These are phyloP conservation scores for Laothoe populi DNA, from an alignment of 2,888 invertebrate genomes.

Conservation along the genomic window DNA sequence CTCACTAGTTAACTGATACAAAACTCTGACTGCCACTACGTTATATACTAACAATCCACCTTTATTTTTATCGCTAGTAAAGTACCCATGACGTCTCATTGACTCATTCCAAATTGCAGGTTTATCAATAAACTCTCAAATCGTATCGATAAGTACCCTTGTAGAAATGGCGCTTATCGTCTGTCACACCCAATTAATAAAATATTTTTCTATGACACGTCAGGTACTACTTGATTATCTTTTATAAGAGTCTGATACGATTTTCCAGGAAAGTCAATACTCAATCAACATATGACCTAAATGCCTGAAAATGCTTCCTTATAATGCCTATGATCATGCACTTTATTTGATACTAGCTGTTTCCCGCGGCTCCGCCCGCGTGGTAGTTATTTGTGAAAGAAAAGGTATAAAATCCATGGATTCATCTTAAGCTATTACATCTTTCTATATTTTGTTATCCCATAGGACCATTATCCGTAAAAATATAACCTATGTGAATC, in stretches of 20 bases:
- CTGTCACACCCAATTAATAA: constrained; percentile 8
- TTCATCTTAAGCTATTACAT: too few relatives aligned
- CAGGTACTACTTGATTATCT: constrained; percentile 1
- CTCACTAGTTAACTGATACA: constrained; percentile 17
- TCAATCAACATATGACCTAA: neutral
- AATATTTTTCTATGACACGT: constrained; percentile 9
- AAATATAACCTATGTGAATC: too few relatives aligned
- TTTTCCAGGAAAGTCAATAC: neutral
- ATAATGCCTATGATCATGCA: too few relatives aligned
- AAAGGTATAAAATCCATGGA: too few relatives aligned
- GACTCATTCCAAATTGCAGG: constrained; percentile 19
- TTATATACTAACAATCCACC: constrained; percentile 24
- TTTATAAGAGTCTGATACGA: neutral
- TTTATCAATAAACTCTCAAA: neutral
- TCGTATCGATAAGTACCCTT: neutral
- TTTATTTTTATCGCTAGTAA: constrained; percentile 4
- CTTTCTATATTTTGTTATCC: too few relatives aligned
- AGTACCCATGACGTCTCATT: constrained; percentile 16
- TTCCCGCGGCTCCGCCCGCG: too few relatives aligned
- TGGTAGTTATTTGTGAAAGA: too few relatives aligned
- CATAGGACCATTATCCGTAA: too few relatives aligned
- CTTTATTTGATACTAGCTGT: too few relatives aligned
- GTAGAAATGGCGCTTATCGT: neutral
- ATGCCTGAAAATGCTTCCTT: neutral
- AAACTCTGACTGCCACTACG: neutral